Base-by-base conservation (phyloP, 2,113 vertebrate genomes). In the Progne subis region DNA sequence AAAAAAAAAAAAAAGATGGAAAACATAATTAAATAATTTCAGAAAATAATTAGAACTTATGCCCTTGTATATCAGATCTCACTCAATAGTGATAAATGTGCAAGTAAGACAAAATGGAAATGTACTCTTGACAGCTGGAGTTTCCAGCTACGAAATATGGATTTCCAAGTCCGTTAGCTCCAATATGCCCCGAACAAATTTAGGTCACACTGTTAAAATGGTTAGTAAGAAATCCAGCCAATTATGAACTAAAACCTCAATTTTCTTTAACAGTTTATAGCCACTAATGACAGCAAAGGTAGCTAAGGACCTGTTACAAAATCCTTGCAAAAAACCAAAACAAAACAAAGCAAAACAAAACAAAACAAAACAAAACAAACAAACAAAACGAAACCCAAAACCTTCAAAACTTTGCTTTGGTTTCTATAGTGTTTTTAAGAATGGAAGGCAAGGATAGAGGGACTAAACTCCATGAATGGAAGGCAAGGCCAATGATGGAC, bases 391-490 rank as follows among this genome's bases (percentile, higher is more conserved):
- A 26, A 63, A 71, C 5, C 8, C 0, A 26, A 34, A 39, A 3
- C 0, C 0, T 4, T 28, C 1, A 14, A 23, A 70, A 31, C 0
- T 50, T 80, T 64, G 2, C 16, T 68, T 63, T 63, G 5, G 3
- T 82, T 92, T 83, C 43, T 59, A 8, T 26, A 47, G 69, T 9
- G 0, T 9, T 69, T 8, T 64, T 70, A 52, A 21, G 19, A 83
- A 44, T 3, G 2, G 18, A 64, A 11, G 7, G 5, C 11, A 63
- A 60, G 16, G n/a, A n/a, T 47, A n/a, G 24, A 68, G 9, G 3
- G 8, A 70, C 6, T 55, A 82, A n/a, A 55, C 5, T 63, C 19
- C 19, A 25, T 20, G 2, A 72, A 53, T 26, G 11, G 49, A 71
- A 7, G 8, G 4, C 7, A 61, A 68, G 26, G 24, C 29, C 18